phyloP scores from a whole-genome alignment of 2,888 invertebrate genomes.

The Drosophila nr. perissopoda region DNA sequence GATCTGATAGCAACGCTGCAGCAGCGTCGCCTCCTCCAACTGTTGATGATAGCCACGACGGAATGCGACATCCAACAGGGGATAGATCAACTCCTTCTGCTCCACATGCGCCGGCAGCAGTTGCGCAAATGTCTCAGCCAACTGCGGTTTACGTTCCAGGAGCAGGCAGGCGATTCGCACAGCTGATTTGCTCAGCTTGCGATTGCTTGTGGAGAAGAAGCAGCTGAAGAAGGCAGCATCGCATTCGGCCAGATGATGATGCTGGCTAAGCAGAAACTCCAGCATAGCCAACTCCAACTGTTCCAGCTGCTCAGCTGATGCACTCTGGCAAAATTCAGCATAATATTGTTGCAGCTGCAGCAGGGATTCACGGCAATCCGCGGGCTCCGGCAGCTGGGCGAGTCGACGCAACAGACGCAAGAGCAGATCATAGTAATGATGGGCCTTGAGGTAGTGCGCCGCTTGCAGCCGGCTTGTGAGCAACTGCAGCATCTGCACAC shows the following conservation, averaged over 20 bases:
- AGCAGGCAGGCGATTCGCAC: slow-evolving; percentile 87
- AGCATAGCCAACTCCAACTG: slow-evolving; percentile 86
- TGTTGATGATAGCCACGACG: slow-evolving; percentile 50
- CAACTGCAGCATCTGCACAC: slow-evolving; percentile 74
- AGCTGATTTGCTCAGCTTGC: slow-evolving; percentile 87
- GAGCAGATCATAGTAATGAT: slow-evolving; percentile 86
- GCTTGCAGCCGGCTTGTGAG: slow-evolving; percentile 82
- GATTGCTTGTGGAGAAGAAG: slow-evolving; percentile 85
- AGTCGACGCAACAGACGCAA: slow-evolving; percentile 85
- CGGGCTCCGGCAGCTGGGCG: slow-evolving; percentile 78
- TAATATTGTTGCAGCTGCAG: slow-evolving; percentile 85
- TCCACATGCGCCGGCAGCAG: slow-evolving; percentile 84
- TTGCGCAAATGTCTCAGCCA: slow-evolving; percentile 57
- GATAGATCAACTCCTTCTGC: slow-evolving; percentile 88
- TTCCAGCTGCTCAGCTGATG: slow-evolving; percentile 84
- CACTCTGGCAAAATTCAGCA: slow-evolving; percentile 83
- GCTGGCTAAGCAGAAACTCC: slow-evolving; percentile 87
- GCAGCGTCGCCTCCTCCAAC: slow-evolving; percentile 85
- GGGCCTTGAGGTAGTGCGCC: slow-evolving; percentile 77
- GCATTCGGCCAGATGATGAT: slow-evolving; percentile 86
- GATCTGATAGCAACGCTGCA: slow-evolving; percentile 86
- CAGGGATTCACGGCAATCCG: slow-evolving; percentile 82
- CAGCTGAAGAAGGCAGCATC: slow-evolving; percentile 86
- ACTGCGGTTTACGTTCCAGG: slow-evolving; percentile 84
- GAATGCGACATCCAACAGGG: slow-evolving; percentile 86